Percentiles rank a stretch among this genome's conserved stretches.
Conservation (phyloP, 2,113 vertebrate genomes). For the Pygoscelis adeliae region DNA sequence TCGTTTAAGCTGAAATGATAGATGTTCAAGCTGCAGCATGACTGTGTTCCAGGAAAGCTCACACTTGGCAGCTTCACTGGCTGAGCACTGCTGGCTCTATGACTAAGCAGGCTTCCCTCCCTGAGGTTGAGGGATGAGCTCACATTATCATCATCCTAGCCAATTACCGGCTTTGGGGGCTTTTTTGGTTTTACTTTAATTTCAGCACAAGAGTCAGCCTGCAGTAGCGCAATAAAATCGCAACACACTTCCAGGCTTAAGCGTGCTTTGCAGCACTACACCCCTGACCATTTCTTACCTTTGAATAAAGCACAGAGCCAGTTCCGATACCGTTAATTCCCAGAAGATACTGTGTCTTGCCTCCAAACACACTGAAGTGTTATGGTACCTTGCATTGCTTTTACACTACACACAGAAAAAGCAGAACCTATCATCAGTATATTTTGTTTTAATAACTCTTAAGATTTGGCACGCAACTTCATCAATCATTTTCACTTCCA, state of each 20-base stretch:
- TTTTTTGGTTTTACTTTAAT: not conserved
- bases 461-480: not conserved
- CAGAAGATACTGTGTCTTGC: not conserved
- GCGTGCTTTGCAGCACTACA: not conserved
- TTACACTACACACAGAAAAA: not conserved
- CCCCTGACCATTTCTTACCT: not conserved
- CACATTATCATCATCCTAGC: not conserved
- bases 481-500: not conserved
- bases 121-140: slow-evolving; percentile 27
- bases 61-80: not conserved
- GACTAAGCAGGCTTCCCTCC: slow-evolving; percentile 49
- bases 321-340: not conserved
- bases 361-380: not conserved
- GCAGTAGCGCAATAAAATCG: not conserved
- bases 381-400: not conserved
- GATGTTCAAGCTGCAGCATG: slow-evolving; percentile 30
- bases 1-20: not conserved
- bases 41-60: slow-evolving; percentile 27
- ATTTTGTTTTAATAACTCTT: not conserved
- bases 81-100: not conserved
- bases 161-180: not conserved
- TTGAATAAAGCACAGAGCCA: not conserved
- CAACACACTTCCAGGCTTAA: not conserved
- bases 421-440: not conserved
- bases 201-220: slow-evolving; percentile 14